A percentile compares a stretch with the other conserved stretches of the same genome.
Evolutionary conservation across 2,888 invertebrate genomes (phyloP).

Genomic region (Willowsia nigromaculata): DNA sequence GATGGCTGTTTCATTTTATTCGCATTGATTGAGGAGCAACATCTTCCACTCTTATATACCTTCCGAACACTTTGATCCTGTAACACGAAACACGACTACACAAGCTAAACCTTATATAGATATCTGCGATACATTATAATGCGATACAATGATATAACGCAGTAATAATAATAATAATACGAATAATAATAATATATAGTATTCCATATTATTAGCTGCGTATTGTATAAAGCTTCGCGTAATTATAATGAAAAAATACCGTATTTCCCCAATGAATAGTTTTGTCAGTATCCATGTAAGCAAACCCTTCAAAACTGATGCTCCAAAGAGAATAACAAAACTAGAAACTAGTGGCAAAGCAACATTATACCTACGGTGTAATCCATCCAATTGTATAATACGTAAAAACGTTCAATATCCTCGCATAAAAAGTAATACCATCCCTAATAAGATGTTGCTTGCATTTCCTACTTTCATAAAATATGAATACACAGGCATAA

Average conservation of each 20-base stretch:
- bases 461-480: neutral
- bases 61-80: slow-evolving; percentile 53
- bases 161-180: neutral
- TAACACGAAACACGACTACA: neutral
- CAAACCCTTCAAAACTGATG: slow-evolving; percentile 63
- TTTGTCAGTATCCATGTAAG: slow-evolving; percentile 43
- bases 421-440: neutral
- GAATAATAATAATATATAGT: neutral
- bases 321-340: slow-evolving; percentile 63
- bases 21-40: slow-evolving; percentile 52
- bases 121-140: neutral
- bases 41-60: slow-evolving; percentile 1
- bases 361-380: slow-evolving; percentile 30
- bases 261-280: slow-evolving; percentile 54
- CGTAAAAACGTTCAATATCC: neutral
- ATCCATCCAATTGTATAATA: slow-evolving; percentile 52
- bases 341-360: slow-evolving; percentile 26
- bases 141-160: neutral
- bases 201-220: slow-evolving; percentile 61
- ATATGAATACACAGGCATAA: neutral
- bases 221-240: slow-evolving; percentile 43
- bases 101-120: neutral
- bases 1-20: slow-evolving; percentile 17
- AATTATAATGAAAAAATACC: slow-evolving; percentile 66
- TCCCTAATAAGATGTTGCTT: neutral